Evolutionary conservation across 2,888 invertebrate genomes (phyloP), one percentile per base, ranked within the genome.

Genomic region (Bibio marci): DNA sequence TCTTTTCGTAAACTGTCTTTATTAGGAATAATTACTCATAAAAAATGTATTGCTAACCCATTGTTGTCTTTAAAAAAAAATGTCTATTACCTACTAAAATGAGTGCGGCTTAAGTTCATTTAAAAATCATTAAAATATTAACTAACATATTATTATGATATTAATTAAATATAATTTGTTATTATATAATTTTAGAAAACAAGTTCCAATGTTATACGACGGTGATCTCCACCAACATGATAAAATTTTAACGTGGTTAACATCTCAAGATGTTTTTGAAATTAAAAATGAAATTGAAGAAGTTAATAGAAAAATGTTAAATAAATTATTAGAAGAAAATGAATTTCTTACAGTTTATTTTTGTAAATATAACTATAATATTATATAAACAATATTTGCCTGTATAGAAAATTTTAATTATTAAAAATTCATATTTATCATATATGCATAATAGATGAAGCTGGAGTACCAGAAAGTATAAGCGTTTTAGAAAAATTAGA

Each of bases 271-370:
- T 56, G 86, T 90, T 39, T 90, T 91, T 63, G 90, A 91, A 63
- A 80, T 91, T 39, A 90, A 88, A 66, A 91, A 90, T 55, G 91
- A 91, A 71, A 94, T 94, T 53, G 92, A 92, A 59, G 92, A 94
- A 58, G 94, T 95, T 8, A 92, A 94, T 61, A 77, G 86, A 45
- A 91, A 92, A 64, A 92, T 92, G 88, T 67, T 94, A 52, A 91
- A 94, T 54, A 94, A 94, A 63, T 65, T 94, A 15, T 63, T 94
- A 38, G 87, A 91, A 48, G 94, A 94, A 58, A 91, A 91, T 52
- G 92, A 92, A 64, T 94, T 90, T 55, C 69, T 95, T 37, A 83
- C 91, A 6, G 91, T 95, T 39, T 92, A 85, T 59, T 94, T 94
- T 61, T 95, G 92, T 94, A 69, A 76, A 83, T 73, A 45, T 36